Conservation (phyloP, 2,888 invertebrate genomes). For the Ennomos erosarius region DNA sequence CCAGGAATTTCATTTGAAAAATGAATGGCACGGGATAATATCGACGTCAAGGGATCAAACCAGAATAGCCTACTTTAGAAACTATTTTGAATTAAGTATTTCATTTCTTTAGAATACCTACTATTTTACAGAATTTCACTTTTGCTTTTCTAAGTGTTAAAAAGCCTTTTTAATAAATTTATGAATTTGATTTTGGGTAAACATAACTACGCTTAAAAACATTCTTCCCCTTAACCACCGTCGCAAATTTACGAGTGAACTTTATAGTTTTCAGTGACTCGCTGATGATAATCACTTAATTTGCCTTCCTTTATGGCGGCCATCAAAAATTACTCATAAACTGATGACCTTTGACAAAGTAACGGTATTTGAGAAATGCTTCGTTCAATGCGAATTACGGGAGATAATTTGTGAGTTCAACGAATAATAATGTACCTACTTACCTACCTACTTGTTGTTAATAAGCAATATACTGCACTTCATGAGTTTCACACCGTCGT, state of each 20-base stretch:
- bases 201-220: background rate
- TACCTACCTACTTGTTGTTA: too few species aligned
- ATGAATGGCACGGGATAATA: too few species aligned
- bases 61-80: too few species aligned
- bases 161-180: too few species aligned
- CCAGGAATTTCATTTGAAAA: too few species aligned
- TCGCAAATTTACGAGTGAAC: conserved; percentile 47
- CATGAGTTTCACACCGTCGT: too few species aligned
- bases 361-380: conserved; percentile 11
- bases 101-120: too few species aligned
- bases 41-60: too few species aligned
- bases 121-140: too few species aligned
- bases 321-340: conserved; percentile 39
- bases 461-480: too few species aligned
- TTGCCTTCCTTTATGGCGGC: conserved; percentile 49
- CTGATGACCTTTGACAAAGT: conserved; percentile 22
- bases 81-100: too few species aligned
- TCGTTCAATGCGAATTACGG: conserved; percentile 6
- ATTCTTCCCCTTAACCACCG: conserved; percentile 38
- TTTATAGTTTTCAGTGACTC: conserved; percentile 48
- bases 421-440: conserved; percentile 9
- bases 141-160: too few species aligned
- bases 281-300: conserved; percentile 59
- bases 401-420: conserved; percentile 15
- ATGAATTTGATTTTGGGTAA: background rate